Evolutionary conservation across 2,797 vertebrate genomes (phyloP).

Genomic region (Pitangus sulphuratus): DNA sequence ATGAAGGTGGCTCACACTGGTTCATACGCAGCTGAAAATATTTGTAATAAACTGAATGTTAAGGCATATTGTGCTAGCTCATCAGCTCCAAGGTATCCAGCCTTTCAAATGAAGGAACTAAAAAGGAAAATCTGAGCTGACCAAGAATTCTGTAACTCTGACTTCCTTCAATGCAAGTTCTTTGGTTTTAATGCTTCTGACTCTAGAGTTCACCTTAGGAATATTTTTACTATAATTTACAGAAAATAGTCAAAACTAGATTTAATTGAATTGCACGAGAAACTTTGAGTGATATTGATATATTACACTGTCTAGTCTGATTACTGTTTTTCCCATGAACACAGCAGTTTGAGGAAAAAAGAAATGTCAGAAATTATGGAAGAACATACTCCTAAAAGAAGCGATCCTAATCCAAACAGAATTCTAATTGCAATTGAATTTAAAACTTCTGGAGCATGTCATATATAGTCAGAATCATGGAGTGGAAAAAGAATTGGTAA

Average conservation of each 20-base stretch:
- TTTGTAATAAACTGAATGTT: background rate
- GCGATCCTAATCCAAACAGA: background rate
- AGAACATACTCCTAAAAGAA: background rate
- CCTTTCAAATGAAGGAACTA: background rate
- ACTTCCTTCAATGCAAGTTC: background rate
- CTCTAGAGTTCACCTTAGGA: background rate
- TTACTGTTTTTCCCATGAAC: background rate
- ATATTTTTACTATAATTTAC: background rate
- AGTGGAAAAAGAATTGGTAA: background rate
- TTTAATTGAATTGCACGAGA: background rate
- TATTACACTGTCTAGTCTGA: background rate
- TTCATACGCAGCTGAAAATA: background rate
- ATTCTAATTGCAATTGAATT: background rate
- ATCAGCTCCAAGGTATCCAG: background rate
- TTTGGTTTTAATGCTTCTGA: background rate
- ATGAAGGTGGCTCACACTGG: background rate
- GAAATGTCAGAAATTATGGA: background rate
- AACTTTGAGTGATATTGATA: background rate
- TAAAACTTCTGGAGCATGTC: background rate
- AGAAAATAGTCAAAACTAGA: background rate
- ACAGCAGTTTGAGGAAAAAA: background rate
- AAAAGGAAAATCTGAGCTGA: background rate
- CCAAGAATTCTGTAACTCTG: background rate
- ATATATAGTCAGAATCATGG: background rate
- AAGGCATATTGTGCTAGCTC: background rate